Percentiles rank a stretch among this genome's conserved stretches.
Conservation (phyloP, 2,113 vertebrate genomes). For the Semnornis frantzii region DNA sequence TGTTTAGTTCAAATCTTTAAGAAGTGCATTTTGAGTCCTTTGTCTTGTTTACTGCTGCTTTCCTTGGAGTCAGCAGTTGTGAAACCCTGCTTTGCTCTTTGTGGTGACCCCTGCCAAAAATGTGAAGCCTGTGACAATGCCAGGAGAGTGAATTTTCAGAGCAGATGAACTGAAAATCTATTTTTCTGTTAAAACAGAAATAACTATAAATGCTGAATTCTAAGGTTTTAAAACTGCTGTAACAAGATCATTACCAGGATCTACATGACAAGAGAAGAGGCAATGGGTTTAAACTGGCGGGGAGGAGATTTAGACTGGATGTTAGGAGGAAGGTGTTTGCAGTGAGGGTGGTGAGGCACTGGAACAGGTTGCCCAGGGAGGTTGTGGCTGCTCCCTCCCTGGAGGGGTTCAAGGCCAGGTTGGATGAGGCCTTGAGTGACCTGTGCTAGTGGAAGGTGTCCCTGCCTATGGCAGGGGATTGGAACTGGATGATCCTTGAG, state of each 20-base stretch:
- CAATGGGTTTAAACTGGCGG: too few relatives aligned
- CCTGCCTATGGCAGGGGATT: too few relatives aligned
- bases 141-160: slow-evolving; percentile 9
- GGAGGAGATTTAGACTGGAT: too few relatives aligned
- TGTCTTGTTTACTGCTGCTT: background rate
- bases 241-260: background rate
- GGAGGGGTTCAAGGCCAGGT: too few relatives aligned
- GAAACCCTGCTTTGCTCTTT: background rate
- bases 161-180: slow-evolving; percentile 12
- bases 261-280: too few relatives aligned
- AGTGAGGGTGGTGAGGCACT: too few relatives aligned
- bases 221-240: background rate
- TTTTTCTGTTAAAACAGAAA: slow-evolving; percentile 4
- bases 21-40: background rate
- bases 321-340: too few relatives aligned
- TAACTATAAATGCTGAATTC: background rate
- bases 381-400: too few relatives aligned
- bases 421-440: too few relatives aligned
- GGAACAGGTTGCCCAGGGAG: too few relatives aligned
- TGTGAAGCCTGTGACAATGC: background rate
- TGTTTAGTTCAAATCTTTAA: background rate
- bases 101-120: background rate
- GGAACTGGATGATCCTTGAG: too few relatives aligned
- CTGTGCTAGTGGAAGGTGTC: too few relatives aligned
- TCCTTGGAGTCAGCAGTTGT: slow-evolving; percentile 1